Base-by-base conservation (phyloP, 2,797 vertebrate genomes). In the Pseudomugil tenellus region DNA sequence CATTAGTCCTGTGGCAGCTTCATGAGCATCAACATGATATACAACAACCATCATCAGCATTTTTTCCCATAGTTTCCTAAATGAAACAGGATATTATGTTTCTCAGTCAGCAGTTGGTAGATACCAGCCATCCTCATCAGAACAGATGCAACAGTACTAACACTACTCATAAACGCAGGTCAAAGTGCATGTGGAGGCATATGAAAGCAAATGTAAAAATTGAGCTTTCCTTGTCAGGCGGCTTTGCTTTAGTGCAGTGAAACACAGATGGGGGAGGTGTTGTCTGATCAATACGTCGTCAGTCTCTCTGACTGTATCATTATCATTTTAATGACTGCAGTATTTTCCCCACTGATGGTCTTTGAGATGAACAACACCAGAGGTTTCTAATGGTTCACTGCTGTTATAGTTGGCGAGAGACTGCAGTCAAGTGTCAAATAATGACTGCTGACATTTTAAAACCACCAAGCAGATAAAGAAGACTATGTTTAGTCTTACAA, bases 251-350 rank as follows among this genome's bases (percentile, higher is more conserved):
- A 31, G 49, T 10, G 72, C 41, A 14, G 63, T 52, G 63, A 28
- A n/a, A 34, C 23, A 31, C 58, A 48, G 65, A 72, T 49, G 58
- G 46, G 51, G 72, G 67, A 41, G 72, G 61, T 35, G 66, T 49
- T 48, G 41, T 23, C 53, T 61, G 81, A 92, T 88, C 86, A 67
- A 93, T 93, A 88, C 21, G 13, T 81, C 55, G 43, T 85, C 82
- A 88, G 81, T 67, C 16, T 62, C 79, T 67, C 73, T 63, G 75
- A 82, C 77, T 77, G 69, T 91, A 81, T 88, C 87, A 87, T 91
- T 88, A 90, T 91, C 74, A 85, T 87, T 87, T 87, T 91, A 91
- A 90, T 83, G 84, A 83, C 90, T 87, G 83, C 83, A 73, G 85
- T 83, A 84, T 89, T 92, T 91, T 80, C 66, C 54, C 52, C 10